These are phyloP conservation scores for Drosophila bocqueti DNA, from an alignment of 1,140 invertebrate species.

Conservation along the genomic window DNA sequence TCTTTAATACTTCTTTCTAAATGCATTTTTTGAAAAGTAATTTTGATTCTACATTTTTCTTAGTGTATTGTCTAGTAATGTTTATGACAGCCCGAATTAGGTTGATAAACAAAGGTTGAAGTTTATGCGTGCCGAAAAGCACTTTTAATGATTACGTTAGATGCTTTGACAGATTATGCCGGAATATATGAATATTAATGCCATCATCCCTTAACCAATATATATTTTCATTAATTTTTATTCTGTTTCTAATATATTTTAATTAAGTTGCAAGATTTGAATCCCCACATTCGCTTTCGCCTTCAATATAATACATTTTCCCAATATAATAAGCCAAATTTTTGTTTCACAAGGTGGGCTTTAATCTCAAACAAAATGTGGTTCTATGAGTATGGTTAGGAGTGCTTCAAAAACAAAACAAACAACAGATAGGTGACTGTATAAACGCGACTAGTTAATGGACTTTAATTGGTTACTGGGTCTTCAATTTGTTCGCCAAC, in stretches of 20 bases:
- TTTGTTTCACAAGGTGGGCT: not conserved
- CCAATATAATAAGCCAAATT: not conserved
- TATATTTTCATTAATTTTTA: not conserved
- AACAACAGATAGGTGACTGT: not conserved
- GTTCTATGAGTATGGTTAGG: not conserved
- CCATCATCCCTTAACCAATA: not conserved
- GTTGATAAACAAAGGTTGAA: not conserved
- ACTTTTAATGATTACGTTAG: not conserved
- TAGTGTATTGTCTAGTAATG: not conserved
- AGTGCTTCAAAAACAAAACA: slow-evolving; percentile 18
- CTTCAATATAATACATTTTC: not conserved
- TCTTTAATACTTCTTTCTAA: not conserved
- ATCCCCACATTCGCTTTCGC: no score
- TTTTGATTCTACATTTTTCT: not conserved
- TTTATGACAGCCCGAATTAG: not conserved
- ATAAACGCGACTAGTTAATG: slow-evolving; percentile 27
- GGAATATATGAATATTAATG: not conserved
- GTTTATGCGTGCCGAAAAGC: slow-evolving; percentile 26
- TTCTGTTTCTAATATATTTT: not conserved
- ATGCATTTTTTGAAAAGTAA: no score
- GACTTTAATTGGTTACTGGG: slow-evolving; percentile 55
- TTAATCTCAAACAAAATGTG: slow-evolving; percentile 1
- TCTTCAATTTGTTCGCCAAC: slow-evolving; percentile 81
- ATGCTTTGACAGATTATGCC: not conserved
- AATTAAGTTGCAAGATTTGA: not conserved